These are phyloP conservation scores for Myripristis murdjan DNA, from an alignment of 2,797 vertebrate genomes.

Conservation along the genomic window DNA sequence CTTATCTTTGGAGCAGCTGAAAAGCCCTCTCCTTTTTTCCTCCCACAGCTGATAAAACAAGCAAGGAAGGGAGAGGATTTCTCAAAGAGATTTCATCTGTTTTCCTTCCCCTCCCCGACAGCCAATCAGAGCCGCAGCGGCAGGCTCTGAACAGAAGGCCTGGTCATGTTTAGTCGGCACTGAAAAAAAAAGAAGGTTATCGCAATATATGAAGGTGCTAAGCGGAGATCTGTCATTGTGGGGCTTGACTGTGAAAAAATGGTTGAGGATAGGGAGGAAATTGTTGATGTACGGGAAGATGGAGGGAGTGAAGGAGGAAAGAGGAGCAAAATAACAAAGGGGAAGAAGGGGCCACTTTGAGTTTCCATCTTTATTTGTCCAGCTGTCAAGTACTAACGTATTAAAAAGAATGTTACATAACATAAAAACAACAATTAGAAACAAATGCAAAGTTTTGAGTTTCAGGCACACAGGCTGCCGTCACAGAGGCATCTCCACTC, in stretches of 20 bases:
- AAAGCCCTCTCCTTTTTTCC: conserved; percentile 36
- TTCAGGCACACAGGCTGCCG: too few species aligned
- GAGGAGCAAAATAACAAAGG: conserved; percentile 14
- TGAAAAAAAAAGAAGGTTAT: too few species aligned
- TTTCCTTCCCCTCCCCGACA: conserved; percentile 59
- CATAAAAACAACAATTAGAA: too few species aligned
- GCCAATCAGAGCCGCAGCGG: conserved; percentile 41
- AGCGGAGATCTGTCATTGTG: conserved; percentile 78
- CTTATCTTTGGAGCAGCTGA: conserved; percentile 68
- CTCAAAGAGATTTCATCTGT: conserved; percentile 69
- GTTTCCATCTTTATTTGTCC: too few species aligned
- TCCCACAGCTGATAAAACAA: conserved; percentile 60
- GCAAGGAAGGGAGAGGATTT: conserved; percentile 30
- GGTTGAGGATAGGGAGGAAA: conserved; percentile 22
- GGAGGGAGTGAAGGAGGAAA: conserved; percentile 21
- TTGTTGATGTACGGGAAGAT: conserved; percentile 8
- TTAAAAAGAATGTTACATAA: too few species aligned
- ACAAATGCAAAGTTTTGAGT: too few species aligned
- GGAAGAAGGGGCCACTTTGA: conserved; percentile 36
- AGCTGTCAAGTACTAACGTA: too few species aligned
- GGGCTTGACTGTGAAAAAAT: conserved; percentile 39
- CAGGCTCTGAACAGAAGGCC: conserved; percentile 57
- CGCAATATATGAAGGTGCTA: conserved; percentile 77
- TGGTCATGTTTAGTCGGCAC: too few species aligned
- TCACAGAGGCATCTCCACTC: too few species aligned